Percentiles rank a stretch among this genome's conserved stretches.
Conservation (phyloP, 2,797 vertebrate genomes). For the Anniella stebbinsi region DNA sequence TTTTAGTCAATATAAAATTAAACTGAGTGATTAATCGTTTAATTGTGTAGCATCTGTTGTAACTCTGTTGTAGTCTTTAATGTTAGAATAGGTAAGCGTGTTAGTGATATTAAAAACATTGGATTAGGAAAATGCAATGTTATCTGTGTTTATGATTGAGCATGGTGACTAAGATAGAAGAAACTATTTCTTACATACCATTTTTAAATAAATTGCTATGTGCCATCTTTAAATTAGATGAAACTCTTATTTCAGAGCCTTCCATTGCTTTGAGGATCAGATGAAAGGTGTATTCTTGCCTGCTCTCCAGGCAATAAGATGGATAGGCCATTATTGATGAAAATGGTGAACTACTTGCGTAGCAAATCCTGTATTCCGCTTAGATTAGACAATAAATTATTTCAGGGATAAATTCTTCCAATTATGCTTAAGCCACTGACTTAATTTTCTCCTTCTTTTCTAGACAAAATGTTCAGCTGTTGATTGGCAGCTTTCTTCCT, state of each 20-base stretch:
- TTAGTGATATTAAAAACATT: neutral
- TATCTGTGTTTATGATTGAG: neutral
- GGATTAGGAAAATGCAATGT: neutral
- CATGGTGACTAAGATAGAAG: neutral
- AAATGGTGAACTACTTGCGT: constrained; percentile 12
- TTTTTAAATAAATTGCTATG: neutral
- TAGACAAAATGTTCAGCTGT: constrained; percentile 70
- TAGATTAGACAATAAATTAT: neutral
- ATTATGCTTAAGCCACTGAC: constrained; percentile 35
- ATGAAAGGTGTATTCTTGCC: neutral
- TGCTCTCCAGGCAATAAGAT: neutral
- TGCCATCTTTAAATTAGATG: neutral
- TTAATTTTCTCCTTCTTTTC: constrained; percentile 63
- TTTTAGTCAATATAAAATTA: neutral
- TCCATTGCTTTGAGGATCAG: neutral
- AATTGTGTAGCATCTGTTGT: neutral
- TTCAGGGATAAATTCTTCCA: constrained; percentile 20
- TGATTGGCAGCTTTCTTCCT: constrained; percentile 58
- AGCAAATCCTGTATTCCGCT: neutral
- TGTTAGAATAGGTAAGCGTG: neutral
- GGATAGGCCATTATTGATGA: constrained; percentile 23
- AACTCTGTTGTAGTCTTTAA: neutral
- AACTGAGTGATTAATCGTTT: neutral
- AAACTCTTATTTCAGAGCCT: neutral
- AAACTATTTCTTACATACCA: neutral